phyloP scores from a whole-genome alignment of 2,113 vertebrate species.

The Typhlomys cinereus region DNA sequence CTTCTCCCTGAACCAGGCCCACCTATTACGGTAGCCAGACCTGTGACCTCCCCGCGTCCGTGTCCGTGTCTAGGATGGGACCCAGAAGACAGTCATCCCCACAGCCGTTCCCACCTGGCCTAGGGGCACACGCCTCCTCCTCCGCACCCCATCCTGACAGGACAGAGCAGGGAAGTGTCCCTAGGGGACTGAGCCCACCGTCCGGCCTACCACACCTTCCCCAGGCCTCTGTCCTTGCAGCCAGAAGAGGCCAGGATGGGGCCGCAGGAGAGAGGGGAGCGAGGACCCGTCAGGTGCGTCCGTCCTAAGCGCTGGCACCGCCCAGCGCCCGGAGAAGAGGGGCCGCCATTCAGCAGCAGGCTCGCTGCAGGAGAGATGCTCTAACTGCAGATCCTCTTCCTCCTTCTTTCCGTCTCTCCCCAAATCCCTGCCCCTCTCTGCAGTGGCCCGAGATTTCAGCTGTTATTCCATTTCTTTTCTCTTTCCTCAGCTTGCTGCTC shows the following conservation, averaged over 20 bases:
- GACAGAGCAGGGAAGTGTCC: not conserved
- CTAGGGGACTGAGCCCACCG: not conserved
- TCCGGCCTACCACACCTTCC: too few species aligned
- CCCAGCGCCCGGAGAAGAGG: rapidly evolving
- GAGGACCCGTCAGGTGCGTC: not conserved
- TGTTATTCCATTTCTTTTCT: not conserved
- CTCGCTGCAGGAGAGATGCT: not conserved
- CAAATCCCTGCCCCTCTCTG: not conserved
- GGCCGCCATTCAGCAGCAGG: not conserved
- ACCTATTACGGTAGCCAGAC: not conserved
- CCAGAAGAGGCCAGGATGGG: not conserved
- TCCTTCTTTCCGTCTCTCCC: not conserved
- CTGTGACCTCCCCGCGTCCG: not conserved
- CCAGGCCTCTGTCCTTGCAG: not conserved
- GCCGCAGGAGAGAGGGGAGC: not conserved
- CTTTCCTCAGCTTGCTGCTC: not conserved
- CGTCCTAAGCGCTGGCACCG: rapidly evolving
- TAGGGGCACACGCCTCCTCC: not conserved
- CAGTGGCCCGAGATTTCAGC: not conserved
- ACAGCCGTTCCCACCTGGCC: not conserved
- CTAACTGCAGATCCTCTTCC: not conserved
- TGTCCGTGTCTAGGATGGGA: not conserved
- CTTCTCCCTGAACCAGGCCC: not conserved
- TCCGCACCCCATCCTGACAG: not conserved
- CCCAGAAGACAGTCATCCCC: not conserved